Evolutionary conservation across 2,113 vertebrate species (phyloP), one percentile per base, ranked within the genome.

Genomic region (Notiomystis cincta): DNA sequence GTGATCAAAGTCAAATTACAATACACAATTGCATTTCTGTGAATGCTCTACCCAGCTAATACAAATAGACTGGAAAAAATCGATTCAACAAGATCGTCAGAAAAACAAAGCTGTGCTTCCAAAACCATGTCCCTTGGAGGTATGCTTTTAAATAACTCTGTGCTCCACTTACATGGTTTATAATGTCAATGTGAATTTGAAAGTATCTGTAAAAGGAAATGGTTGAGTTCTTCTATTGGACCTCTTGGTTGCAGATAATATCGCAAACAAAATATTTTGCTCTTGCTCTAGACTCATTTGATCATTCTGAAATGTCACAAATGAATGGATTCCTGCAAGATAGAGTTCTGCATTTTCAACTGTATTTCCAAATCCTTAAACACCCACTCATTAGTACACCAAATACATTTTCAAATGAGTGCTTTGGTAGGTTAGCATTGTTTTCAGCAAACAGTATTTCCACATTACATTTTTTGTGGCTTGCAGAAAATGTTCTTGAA

Each of bases 1-100:
- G 85, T 89, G 85, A 94, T 95, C 87, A 91, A 96, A 94, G 66
- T 33, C 54, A 91, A 94, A 96, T 95, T 95, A 73, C 87, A 95
- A 72, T 54, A 78, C 69, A 81, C 80, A 88, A 86, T 61, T 54
- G 30, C 66, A 58, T 91, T 85, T 90, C 64, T 91, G 37, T 75
- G 75, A 92, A 73, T 4, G 7, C 40, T 90, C 40, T 91, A 54
- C 23, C 10, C 57, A 40, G 38, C 33, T 93, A 91, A 93, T 84
- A 76, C 19, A 66, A 95, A 83, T 54, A 87, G 71, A 66, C 67
- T 82, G 57, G 45, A 82, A 79, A 90, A 85, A 90, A 86, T 44
- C 19, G 6, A 90, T 92, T 94, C 75, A 83, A 56, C 25, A 35
- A 54, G 58, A 90, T 83, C 8, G 8, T 50, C 1, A 5, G 56